Conservation (phyloP, 1,140 invertebrate species). For the Whitmania pigra region DNA sequence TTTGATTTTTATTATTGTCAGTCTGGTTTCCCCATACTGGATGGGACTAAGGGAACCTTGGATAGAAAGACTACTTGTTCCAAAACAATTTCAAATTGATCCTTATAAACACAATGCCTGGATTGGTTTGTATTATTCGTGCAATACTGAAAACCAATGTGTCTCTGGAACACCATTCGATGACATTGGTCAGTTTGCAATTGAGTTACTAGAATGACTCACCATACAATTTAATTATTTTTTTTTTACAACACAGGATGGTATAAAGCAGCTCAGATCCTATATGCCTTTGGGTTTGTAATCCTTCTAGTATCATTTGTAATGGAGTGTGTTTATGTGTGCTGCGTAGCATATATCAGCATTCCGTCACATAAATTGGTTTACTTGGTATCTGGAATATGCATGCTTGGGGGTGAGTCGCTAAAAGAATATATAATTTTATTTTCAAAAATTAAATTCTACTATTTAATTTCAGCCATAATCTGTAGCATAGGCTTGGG, state of each 20-base stretch:
- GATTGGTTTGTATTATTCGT: not conserved
- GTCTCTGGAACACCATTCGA: not conserved
- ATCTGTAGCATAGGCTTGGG: not conserved
- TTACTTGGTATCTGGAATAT: not conserved
- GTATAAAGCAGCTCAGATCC: slow-evolving; percentile 2
- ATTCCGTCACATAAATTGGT: not conserved
- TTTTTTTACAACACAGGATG: not conserved
- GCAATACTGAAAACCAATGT: not conserved
- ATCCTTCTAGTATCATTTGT: not conserved
- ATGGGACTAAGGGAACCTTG: not conserved
- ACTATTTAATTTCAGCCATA: not conserved
- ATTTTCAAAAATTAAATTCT: no score
- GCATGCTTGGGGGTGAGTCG: not conserved
- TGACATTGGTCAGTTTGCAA: not conserved
- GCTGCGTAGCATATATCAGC: not conserved
- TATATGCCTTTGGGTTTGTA: slow-evolving; percentile 2
- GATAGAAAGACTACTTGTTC: slow-evolving; percentile 5
- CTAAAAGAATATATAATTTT: no score
- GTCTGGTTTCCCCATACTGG: slow-evolving; percentile 1
- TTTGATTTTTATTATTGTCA: not conserved
- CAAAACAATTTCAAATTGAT: slow-evolving; percentile 13
- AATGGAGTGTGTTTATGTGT: not conserved
- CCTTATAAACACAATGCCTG: slow-evolving; percentile 8
- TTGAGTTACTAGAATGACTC: not conserved
- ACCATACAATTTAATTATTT: no score